Percentiles rank a stretch among this genome's conserved stretches.
Evolutionary conservation across 2,888 invertebrate species (phyloP).

Genomic region (Tigriopus californicus): DNA sequence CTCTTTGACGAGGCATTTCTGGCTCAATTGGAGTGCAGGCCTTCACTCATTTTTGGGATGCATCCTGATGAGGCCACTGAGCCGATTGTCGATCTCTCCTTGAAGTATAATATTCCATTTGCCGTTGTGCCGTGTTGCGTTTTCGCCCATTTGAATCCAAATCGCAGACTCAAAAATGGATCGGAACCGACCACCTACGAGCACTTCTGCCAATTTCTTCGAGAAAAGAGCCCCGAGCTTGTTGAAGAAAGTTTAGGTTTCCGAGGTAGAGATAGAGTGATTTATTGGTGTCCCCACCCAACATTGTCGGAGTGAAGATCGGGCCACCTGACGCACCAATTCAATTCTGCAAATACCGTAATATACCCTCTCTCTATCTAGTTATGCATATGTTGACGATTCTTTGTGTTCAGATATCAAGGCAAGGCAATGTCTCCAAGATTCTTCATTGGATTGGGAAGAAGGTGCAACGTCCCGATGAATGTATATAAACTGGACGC

Average conservation of each 20-base stretch:
- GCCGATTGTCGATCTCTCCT: background rate
- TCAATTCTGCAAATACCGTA: no score
- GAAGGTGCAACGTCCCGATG: no score
- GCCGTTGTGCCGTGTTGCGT: conserved; percentile 6
- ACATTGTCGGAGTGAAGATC: no score
- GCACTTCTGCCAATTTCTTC: background rate
- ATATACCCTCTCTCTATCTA: no score
- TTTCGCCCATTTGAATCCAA: background rate
- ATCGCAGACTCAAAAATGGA: conserved; percentile 1
- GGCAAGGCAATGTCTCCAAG: no score
- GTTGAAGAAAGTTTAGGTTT: background rate
- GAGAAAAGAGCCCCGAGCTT: background rate
- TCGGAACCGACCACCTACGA: background rate
- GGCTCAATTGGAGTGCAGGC: background rate
- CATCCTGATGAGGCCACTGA: conserved; percentile 12
- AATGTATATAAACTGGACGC: no score
- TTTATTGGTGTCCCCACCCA: background rate
- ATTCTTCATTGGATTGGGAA: no score
- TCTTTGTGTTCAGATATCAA: no score
- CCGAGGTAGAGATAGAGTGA: conserved; percentile 4
- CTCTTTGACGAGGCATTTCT: background rate
- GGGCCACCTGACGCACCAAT: no score
- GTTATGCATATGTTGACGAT: no score
- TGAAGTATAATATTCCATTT: background rate
- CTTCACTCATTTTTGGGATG: background rate